Base-by-base conservation (phyloP, 2,888 invertebrate genomes). In the Tinea semifulvella region DNA sequence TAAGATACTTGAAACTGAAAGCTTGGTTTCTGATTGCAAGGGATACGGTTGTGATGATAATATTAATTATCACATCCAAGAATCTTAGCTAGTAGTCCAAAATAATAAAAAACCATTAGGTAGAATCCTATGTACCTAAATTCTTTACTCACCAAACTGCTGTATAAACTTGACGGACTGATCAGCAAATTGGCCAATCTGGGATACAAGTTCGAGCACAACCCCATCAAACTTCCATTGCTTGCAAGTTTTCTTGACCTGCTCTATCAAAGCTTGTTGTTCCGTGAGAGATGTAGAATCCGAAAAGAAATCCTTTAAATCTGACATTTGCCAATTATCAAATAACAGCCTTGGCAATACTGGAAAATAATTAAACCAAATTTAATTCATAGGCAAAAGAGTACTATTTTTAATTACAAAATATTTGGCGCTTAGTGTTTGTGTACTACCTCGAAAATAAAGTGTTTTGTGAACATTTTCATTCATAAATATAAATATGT, bases 311-410 rank as follows among this genome's bases (percentile, higher is more conserved):
- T 84, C 79, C 47, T 88, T 84, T 46, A 91, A 88, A 57, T 94
- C 91, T n/a, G 86, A 79, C 8, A 83, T 80, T 19, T 86, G 84
- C 90, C 96, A 97, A 45, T 88, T 87, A 56, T 98, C 96, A 67
- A 98, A 95, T 16, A 98, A 66, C 26, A 98, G 77, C 55, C 98
- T 84, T 11, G 98, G 97, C 17, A 96, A 84, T 58, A 97, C 95
- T 94, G 60, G 20, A 83, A 82, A 46, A 48, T 49, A 44, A 48
- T 43, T 11, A 18, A 47, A 40, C 39, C 27, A 27, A 40, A 25
- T 40, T 25, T 17, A 45, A 3, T 43, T 10, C 19, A 13, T 22
- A 3, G 18, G 7, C 3, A 38, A 16, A 38, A 4, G 11, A 16
- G 8, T 14, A 16, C 4, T 14, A 3, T 14, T 14, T 16, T 38